phyloP scores from a whole-genome alignment of 2,113 vertebrate species.

The Ochotona curzoniae region DNA sequence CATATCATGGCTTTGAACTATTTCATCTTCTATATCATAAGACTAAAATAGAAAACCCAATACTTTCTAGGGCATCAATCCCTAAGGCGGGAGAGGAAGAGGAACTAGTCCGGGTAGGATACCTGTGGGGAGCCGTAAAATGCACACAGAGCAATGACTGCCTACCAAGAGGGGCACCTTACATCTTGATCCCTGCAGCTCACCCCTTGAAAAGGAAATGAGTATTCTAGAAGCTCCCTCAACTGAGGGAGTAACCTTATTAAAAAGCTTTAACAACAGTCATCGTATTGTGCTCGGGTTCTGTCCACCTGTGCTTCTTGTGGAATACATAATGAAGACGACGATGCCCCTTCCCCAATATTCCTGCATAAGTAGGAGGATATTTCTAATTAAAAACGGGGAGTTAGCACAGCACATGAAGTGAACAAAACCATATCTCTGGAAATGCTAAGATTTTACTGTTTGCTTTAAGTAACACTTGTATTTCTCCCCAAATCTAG shows the following conservation, averaged over 20 bases:
- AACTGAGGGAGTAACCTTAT: constrained; percentile 82
- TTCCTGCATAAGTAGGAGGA: constrained; percentile 85
- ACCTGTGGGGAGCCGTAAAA: background rate
- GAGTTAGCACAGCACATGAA: constrained; percentile 82
- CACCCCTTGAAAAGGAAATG: constrained; percentile 67
- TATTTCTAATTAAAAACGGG: constrained; percentile 88
- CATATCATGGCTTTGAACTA: constrained; percentile 46
- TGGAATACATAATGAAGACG: constrained; percentile 84
- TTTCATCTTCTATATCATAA: constrained; percentile 22
- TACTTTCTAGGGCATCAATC: constrained; percentile 54
- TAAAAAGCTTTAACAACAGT: constrained; percentile 85
- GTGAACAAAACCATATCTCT: constrained; percentile 85
- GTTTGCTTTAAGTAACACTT: constrained; percentile 87
- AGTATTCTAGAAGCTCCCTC: constrained; percentile 77
- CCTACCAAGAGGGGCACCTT: background rate
- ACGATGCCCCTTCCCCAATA: constrained; percentile 81
- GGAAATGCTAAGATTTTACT: constrained; percentile 86
- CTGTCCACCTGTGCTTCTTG: constrained; percentile 84
- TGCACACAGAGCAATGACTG: background rate
- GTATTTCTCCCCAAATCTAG: constrained; percentile 86
- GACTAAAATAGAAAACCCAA: constrained; percentile 68
- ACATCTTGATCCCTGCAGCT: background rate
- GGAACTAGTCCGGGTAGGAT: background rate
- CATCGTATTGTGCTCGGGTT: constrained; percentile 80
- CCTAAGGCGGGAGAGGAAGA: constrained; percentile 50